Base-by-base conservation (phyloP, 2,888 invertebrate genomes). In the Philereme transversata region DNA sequence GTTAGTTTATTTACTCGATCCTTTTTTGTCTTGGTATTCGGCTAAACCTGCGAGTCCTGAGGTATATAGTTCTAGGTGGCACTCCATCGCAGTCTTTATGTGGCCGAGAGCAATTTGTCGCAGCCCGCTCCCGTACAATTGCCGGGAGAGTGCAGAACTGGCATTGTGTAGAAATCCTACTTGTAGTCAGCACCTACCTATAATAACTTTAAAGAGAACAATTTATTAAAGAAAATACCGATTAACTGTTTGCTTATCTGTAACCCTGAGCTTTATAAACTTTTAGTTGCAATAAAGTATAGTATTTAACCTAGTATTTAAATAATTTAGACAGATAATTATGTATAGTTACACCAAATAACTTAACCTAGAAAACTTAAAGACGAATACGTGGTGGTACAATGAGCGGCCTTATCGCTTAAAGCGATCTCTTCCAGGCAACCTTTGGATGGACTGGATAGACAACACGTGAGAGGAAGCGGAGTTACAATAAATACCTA, bases 41-140 rank as follows among this genome's bases (percentile, higher is more conserved):
- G 35, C 8, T 33, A 8, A 33, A n/a, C 5, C 38, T 41, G 34
- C n/a, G 33, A 48, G 51, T 62, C 58, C 48, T 9, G 5, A 34
- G 8, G 44, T 48, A 35, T 8, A 43, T 22, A 45, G 45, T 52
- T 7, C 11, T 46, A 45, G 47, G 56, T 64, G 69, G 72, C 70
- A 62, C 68, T 61, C 72, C 54, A 72, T 73, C 70, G 72, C 65
- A 76, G 73, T 76, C 80, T 79, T 76, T 77, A 78, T 73, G 75
- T 71, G 81, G 82, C 76, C 81, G 74, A 79, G 76, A 80, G 84
- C 78, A 75, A 84, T 86, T 84, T 71, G 71, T 72, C 72, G 75
- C 86, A 86, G 82, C 67, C 65, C 60, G 60, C 57, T 60, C 57
- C 60, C 50, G 47, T 46, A 54, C 60, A 48, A 60, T 61, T 49